Base-by-base conservation (phyloP, 2,888 invertebrate species). In the Sycophila texana region DNA sequence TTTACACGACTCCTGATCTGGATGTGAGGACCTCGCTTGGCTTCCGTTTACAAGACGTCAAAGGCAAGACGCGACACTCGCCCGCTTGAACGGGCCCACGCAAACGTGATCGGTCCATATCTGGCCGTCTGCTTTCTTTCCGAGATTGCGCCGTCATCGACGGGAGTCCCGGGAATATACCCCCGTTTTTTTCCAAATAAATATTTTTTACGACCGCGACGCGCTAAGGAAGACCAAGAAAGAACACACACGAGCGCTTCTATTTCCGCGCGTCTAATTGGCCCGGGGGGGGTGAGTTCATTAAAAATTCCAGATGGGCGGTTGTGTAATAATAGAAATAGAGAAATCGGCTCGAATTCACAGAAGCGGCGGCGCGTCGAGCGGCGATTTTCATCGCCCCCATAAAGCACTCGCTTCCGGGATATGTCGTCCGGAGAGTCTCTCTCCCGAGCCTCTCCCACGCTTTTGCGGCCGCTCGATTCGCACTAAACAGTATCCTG, bases 401-500 rank as follows among this genome's bases (percentile, higher is more conserved):
- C 82, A 83, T 83, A 83, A 83, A 83, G 82, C 82, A 74, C 79
- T 83, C 78, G 77, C 66, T 84, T 82, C 83, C 82, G 83, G 79
- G 80, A 73, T 53, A 65, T 51, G 63, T 22, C 49, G 53, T 13
- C 47, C 20, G 20, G 51, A 20, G 26, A 58, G 22, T 65, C 77
- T 16, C 20, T 12, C 70, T 71, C 68, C 72, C 39, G 30, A 60
- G 57, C 53, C 68, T 22, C 49, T 49, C 63, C 30, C 74, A 20
- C 55, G 49, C 53, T 39, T 4, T 51, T 26, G 61, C 61, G 66
- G 68, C 68, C 82, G 80, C 80, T 82, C 81, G 84, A 85, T 84
- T 84, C 83, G 82, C 83, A 84, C 84, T 85, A 86, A 87, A 86
- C 86, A 85, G 85, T 85, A 86, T 85, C 85, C 86, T 86, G 86